phyloP scores from a whole-genome alignment of 2,797 vertebrate genomes.

The Trichosurus vulpecula region DNA sequence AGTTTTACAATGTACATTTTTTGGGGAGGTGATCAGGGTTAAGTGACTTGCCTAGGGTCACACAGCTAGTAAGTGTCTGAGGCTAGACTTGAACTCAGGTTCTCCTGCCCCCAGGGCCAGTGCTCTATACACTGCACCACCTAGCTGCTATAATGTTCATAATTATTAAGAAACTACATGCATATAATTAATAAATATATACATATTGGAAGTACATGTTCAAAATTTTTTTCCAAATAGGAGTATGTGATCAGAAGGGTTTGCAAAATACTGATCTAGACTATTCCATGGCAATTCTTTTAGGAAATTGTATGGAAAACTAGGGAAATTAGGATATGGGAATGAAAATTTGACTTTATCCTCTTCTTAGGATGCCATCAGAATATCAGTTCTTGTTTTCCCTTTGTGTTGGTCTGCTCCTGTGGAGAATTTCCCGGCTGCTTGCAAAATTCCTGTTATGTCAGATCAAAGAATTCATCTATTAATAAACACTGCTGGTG shows the following conservation, averaged over 20 bases:
- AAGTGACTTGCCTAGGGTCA: too few relatives aligned
- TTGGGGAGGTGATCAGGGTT: too few relatives aligned
- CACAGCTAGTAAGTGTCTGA: too few relatives aligned
- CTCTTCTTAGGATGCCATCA: background rate
- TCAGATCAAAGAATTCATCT: constrained; percentile 45
- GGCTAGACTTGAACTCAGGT: too few relatives aligned
- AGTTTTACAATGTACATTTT: too few relatives aligned
- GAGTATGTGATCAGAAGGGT: background rate
- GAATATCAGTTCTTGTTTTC: constrained; percentile 17
- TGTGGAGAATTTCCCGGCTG: constrained; percentile 26
- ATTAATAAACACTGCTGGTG: constrained; percentile 49
- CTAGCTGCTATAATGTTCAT: too few relatives aligned
- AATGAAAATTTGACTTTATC: constrained; percentile 26
- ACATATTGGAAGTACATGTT: background rate
- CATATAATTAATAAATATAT: background rate
- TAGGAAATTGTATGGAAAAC: background rate
- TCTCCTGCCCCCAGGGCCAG: too few relatives aligned
- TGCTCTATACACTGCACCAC: too few relatives aligned
- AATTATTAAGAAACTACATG: background rate
- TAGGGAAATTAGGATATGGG: background rate
- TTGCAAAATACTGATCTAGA: background rate
- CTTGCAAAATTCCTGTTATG: constrained; percentile 50
- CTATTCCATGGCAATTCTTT: background rate
- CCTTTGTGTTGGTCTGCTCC: constrained; percentile 32
- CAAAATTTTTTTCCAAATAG: background rate